Evolutionary conservation across 2,113 vertebrate species (phyloP).

Genomic region (Salvator merianae): DNA sequence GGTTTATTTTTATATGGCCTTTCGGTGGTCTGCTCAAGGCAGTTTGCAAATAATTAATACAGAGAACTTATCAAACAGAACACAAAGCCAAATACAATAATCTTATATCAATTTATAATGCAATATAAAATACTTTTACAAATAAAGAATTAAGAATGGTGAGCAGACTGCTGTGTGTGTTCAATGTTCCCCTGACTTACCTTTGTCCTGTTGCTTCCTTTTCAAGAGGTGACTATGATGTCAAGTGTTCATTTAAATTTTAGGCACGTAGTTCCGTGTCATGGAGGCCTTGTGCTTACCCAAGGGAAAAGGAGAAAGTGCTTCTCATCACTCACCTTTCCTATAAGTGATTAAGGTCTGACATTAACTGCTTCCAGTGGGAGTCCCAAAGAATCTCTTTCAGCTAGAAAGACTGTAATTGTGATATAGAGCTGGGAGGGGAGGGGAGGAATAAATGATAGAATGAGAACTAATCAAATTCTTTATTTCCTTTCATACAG

Average conservation of each 20-base stretch:
- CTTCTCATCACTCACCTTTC: slow-evolving; percentile 40
- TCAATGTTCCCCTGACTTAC: background rate
- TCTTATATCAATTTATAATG: too few relatives aligned
- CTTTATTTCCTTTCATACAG: slow-evolving; percentile 1
- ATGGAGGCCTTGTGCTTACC: background rate
- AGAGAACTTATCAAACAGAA: too few relatives aligned
- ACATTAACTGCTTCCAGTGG: slow-evolving; percentile 7
- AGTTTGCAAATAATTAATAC: too few relatives aligned
- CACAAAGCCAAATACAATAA: too few relatives aligned
- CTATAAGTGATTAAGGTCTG: slow-evolving; percentile 47
- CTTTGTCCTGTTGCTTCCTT: slow-evolving; percentile 26
- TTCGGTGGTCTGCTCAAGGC: too few relatives aligned
- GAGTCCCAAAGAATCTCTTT: slow-evolving; percentile 58
- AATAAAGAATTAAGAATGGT: too few relatives aligned
- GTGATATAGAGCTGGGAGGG: slow-evolving; percentile 32
- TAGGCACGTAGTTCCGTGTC: slow-evolving; percentile 24
- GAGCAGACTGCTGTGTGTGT: background rate
- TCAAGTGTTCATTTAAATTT: slow-evolving; percentile 28
- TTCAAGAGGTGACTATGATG: slow-evolving; percentile 1
- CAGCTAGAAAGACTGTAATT: slow-evolving; percentile 27
- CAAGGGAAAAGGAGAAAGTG: slow-evolving; percentile 50
- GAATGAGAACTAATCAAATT: slow-evolving; percentile 4
- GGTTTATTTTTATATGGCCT: too few relatives aligned
- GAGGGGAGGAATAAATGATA: background rate
- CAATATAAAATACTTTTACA: too few relatives aligned